Conservation (phyloP, 2,113 vertebrate species). For the Furnarius figulus region DNA sequence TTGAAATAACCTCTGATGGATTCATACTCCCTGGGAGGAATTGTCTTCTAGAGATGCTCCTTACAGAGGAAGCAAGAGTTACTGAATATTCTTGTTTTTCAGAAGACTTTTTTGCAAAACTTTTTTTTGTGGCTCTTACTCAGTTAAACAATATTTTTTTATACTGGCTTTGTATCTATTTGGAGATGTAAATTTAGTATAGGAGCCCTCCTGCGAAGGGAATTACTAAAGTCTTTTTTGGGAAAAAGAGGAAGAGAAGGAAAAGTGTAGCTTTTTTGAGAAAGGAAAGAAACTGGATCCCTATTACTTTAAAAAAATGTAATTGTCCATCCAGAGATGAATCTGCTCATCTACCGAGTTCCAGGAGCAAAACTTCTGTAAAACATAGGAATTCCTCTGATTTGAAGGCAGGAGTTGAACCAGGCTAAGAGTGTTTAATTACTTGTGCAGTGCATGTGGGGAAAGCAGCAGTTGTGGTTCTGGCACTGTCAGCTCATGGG, state of each 20-base stretch:
- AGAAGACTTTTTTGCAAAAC: not conserved
- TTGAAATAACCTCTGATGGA: not conserved
- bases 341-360: not conserved
- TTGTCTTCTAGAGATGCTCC: not conserved
- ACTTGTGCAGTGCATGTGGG: not conserved
- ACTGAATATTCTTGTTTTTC: not conserved
- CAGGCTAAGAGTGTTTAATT: not conserved
- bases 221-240: not conserved
- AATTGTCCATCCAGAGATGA: not conserved
- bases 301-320: not conserved
- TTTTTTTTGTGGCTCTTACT: not conserved
- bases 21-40: not conserved
- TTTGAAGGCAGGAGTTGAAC: not conserved
- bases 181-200: not conserved
- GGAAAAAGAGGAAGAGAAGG: not conserved
- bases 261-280: not conserved
- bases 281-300: not conserved
- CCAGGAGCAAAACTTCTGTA: not conserved
- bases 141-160: not conserved
- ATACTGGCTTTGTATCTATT: not conserved
- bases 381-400: not conserved
- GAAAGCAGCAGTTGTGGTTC: not conserved
- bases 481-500: not conserved
- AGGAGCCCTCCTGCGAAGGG: not conserved
- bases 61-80: not conserved